Evolutionary conservation across 2,888 invertebrate species (phyloP).

Genomic region (Melinaea marsaeus): DNA sequence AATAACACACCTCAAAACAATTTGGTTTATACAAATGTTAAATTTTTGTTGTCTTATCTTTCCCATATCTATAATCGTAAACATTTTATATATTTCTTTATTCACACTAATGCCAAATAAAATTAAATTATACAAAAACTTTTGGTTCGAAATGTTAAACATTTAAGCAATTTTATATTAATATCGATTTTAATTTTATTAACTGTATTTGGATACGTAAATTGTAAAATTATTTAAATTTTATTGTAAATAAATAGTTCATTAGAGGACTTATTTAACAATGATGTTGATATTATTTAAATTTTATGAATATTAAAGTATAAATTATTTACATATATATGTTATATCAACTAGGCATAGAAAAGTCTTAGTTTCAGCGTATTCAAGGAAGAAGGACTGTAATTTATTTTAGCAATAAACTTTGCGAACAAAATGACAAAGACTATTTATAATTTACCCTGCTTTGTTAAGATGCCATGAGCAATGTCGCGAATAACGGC

Average conservation of each 20-base stretch:
- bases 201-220: conserved; percentile 38
- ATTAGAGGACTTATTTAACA: conserved; percentile 18
- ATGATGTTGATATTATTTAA: background rate
- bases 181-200: background rate
- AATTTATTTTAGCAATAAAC: too few relatives aligned
- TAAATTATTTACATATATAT: too few relatives aligned
- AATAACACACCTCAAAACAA: too few relatives aligned
- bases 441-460: too few relatives aligned
- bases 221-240: conserved; percentile 65
- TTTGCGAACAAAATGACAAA: too few relatives aligned
- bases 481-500: too few relatives aligned
- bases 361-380: too few relatives aligned
- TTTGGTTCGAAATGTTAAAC: background rate
- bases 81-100: background rate
- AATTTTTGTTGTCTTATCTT: too few relatives aligned
- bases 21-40: too few relatives aligned
- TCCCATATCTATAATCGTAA: background rate
- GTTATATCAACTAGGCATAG: too few relatives aligned
- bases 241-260: conserved; percentile 18
- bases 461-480: too few relatives aligned
- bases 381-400: too few relatives aligned
- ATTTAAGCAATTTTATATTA: background rate
- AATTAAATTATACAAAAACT: background rate
- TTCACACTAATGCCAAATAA: background rate
- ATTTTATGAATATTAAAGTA: background rate